Conservation (phyloP, 2,113 vertebrate species). For the Coryphaenoides rupestris region DNA sequence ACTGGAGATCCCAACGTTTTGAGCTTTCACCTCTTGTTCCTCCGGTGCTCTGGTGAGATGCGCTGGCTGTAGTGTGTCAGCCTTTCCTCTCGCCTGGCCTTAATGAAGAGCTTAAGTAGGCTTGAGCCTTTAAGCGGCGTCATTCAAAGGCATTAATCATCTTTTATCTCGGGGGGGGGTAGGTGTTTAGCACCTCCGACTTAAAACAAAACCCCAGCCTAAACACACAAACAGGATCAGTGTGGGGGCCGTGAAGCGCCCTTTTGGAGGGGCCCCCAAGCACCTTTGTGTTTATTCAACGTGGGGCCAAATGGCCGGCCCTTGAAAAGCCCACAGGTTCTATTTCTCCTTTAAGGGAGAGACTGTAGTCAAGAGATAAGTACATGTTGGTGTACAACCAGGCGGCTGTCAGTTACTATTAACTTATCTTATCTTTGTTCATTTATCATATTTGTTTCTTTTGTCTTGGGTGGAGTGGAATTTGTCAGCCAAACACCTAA, state of each 20-base stretch:
- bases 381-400: neutral
- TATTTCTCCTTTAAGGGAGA: slow-evolving; percentile 5
- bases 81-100: slow-evolving; percentile 40
- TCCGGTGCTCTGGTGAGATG: slow-evolving; percentile 27
- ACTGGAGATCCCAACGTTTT: slow-evolving; percentile 20
- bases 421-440: neutral
- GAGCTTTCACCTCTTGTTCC: slow-evolving; percentile 38
- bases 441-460: neutral
- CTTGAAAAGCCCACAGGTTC: slow-evolving; percentile 12
- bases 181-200: slow-evolving; percentile 60
- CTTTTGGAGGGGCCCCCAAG: slow-evolving; percentile 43
- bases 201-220: slow-evolving; percentile 63
- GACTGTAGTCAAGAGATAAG: neutral
- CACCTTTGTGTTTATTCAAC: slow-evolving; percentile 74
- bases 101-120: slow-evolving; percentile 72
- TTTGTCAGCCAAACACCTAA: neutral
- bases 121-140: slow-evolving; percentile 62
- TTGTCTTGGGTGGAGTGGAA: neutral
- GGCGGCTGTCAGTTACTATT: neutral
- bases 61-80: slow-evolving; percentile 48
- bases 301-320: slow-evolving; percentile 67
- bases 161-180: slow-evolving; percentile 67
- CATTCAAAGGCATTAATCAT: slow-evolving; percentile 65
- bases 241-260: slow-evolving; percentile 38
- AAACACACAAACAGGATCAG: slow-evolving; percentile 56